phyloP scores from a whole-genome alignment of 2,888 invertebrate species.

The Caenorhabditis panamensis region DNA sequence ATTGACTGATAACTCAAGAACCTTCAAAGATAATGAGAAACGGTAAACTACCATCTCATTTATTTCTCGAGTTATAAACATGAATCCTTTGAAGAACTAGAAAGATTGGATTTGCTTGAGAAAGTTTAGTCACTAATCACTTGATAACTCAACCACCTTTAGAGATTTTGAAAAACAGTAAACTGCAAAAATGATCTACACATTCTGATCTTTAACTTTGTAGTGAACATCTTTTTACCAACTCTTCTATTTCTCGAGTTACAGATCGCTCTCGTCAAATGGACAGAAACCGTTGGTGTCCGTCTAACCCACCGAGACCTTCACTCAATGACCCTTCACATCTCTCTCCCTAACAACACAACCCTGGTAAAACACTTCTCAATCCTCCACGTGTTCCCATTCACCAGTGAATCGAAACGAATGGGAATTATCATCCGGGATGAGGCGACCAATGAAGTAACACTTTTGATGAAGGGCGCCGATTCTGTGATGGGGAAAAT shows the following conservation, averaged over 20 bases:
- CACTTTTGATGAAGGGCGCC: constrained; percentile 97
- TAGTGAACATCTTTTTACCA: no score
- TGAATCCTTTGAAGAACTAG: no score
- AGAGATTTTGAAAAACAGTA: no score
- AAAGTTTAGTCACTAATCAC: no score
- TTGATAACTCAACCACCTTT: no score
- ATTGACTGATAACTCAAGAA: no score
- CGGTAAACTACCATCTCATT: no score
- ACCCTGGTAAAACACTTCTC: constrained; percentile 77
- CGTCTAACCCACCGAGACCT: constrained; percentile 85
- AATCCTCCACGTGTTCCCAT: constrained; percentile 87
- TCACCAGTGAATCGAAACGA: constrained; percentile 87
- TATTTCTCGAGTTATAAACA: no score
- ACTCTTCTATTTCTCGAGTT: background rate
- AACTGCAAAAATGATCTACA: no score
- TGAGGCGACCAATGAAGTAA: constrained; percentile 88
- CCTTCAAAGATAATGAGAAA: no score
- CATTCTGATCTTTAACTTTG: no score
- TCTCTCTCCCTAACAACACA: constrained; percentile 83
- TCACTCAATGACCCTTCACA: constrained; percentile 83
- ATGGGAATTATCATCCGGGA: constrained; percentile 90
- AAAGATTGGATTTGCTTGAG: no score
- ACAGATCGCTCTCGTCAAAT: constrained; percentile 86
- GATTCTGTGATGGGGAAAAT: constrained; percentile 94
- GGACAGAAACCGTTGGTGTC: constrained; percentile 88